Base-by-base conservation (phyloP, 37 sponge, comb jelly and placozoan species). In the Cladorhizidae sp. region DNA sequence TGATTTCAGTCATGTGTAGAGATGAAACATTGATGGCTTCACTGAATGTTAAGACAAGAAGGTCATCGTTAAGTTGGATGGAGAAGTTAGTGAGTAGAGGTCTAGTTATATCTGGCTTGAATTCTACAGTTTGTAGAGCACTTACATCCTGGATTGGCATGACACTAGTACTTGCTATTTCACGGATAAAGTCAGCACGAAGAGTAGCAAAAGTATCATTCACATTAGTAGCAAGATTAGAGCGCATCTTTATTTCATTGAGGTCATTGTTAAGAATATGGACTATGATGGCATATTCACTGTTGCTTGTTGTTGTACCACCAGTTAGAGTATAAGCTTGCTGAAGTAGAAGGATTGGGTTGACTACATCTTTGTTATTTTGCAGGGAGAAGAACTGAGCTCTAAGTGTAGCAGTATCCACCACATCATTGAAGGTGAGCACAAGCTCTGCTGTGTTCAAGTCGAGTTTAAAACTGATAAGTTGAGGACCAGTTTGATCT, bases 21-120 rank as follows among this genome's bases (percentile, higher is more conserved):
- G 91, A 88, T 21, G 77, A 82, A 5, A 96, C 90, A 75, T 93
- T 87, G 18, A 96, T 85, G 31, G 93, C 85, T 85, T 96, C 97
- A 70, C 88, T 84, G 80, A 96, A 96, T 22, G 63, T 64, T 6
- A 96, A 83, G 50, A 84, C 64, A 7, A 94, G 80, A 26, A 88
- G 67, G 23, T 79, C 86, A 18, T 17, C 32, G 36, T 73, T 84
- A 21, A 94, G 57, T 71, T 90, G 68, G 51, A 96, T 43, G 38
- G 89, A 81, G 62, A 90, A 96, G 3, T 57, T 57, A 15, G 61
- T 77, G 33, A 96, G 71, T 36, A 56, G 20, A 40, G 97, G 97
- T 42, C 80, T 61, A 0, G 93, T 96, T 33, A 83, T 67, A 57
- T 96, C 97, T 29, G 83, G 64, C 43, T 78, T 90, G 81, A 85